These are phyloP conservation scores for Origma solitaria DNA, from an alignment of 2,113 vertebrate genomes.

Conservation along the genomic window DNA sequence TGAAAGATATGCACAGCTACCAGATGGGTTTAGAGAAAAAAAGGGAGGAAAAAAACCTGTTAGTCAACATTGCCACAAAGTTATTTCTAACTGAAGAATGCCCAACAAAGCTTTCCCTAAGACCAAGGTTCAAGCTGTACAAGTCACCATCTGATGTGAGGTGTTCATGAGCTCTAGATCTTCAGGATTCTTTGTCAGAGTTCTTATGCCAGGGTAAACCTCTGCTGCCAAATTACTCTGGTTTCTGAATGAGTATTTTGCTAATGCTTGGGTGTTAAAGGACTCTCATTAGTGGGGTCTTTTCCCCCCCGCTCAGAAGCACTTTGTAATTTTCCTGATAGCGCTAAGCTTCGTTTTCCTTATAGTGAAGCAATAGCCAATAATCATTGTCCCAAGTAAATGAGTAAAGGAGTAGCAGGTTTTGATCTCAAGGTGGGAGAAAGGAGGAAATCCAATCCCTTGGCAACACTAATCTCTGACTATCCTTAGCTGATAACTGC, in stretches of 20 bases:
- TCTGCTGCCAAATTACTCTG: neutral
- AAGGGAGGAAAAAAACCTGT: rapidly evolving
- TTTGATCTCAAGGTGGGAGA: neutral
- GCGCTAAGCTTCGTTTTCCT: neutral
- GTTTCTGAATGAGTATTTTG: neutral
- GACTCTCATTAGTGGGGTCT: neutral
- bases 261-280: neutral
- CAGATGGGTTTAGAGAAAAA: neutral
- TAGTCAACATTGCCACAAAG: neutral
- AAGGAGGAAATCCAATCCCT: neutral
- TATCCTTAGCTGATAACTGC: neutral
- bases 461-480: neutral
- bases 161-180: neutral
- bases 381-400: neutral
- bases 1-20: neutral
- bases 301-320: neutral
- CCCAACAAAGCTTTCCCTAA: rapidly evolving
- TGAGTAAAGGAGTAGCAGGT: neutral
- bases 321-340: neutral
- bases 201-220: neutral
- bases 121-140: neutral
- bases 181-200: neutral
- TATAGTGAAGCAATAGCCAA: neutral
- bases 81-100: neutral
- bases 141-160: neutral